Evolutionary conservation across 2,113 vertebrate genomes (phyloP).

Genomic region (Bufo gargarizans): DNA sequence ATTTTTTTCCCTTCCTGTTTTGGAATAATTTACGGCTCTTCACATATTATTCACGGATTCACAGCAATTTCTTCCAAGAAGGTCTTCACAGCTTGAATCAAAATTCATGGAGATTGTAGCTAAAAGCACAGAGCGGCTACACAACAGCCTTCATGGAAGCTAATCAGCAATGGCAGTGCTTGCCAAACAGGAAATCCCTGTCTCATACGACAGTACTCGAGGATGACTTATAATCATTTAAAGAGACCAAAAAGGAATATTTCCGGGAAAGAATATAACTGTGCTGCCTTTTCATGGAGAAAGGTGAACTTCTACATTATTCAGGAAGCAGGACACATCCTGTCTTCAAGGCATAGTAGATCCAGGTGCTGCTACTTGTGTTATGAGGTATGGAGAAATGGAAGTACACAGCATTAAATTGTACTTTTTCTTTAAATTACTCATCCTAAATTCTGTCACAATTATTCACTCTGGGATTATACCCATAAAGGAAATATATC

Average conservation of each 20-base stretch:
- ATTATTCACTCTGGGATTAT: too few species aligned
- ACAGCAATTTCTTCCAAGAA: conserved; percentile 10
- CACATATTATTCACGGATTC: conserved; percentile 16
- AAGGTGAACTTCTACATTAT: conserved; percentile 34
- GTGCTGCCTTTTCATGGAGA: conserved; percentile 4
- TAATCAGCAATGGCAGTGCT: conserved; percentile 24
- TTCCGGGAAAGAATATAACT: conserved; percentile 24
- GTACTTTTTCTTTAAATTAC: too few species aligned
- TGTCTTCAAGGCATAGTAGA: background rate
- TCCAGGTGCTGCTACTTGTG: background rate
- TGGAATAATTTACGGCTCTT: conserved; percentile 5
- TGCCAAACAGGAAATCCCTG: conserved; percentile 48
- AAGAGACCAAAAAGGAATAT: conserved; percentile 14
- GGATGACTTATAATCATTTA: conserved; percentile 2
- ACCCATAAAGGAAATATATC: too few species aligned
- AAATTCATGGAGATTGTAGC: conserved; percentile 10
- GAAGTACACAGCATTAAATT: too few species aligned
- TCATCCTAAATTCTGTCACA: too few species aligned
- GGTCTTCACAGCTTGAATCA: conserved; percentile 23
- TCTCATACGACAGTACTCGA: conserved; percentile 29
- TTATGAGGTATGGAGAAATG: background rate
- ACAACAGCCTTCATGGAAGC: background rate
- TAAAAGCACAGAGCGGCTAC: background rate
- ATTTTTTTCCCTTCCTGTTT: conserved; percentile 19
- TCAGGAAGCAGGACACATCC: conserved; percentile 22